Percentiles rank a stretch among this genome's conserved stretches.
These are phyloP conservation scores for Brachionus manjavacas DNA, from an alignment of 1,140 invertebrate species.

Conservation along the genomic window DNA sequence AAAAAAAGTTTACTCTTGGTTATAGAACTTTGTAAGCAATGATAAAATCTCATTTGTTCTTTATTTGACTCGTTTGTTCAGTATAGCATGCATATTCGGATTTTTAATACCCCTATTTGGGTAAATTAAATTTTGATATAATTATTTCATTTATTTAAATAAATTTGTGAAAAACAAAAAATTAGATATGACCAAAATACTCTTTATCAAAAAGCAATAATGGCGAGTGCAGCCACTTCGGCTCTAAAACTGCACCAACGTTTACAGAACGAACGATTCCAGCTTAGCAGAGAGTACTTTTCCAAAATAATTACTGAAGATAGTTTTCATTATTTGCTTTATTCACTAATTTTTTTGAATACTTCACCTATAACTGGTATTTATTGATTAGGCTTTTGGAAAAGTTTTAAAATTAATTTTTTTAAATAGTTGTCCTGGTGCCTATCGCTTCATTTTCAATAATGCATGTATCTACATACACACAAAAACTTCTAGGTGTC, in stretches of 20 bases:
- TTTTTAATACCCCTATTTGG: slow-evolving; percentile 82
- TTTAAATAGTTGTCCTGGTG: slow-evolving; percentile 71
- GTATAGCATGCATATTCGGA: slow-evolving; percentile 72
- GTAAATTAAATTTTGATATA: slow-evolving; percentile 63
- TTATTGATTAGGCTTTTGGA: slow-evolving; percentile 51
- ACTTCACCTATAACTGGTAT: slow-evolving; percentile 79
- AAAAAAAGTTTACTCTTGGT: not conserved
- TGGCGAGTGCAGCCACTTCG: slow-evolving; percentile 85
- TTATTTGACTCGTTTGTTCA: slow-evolving; percentile 74
- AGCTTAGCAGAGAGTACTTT: slow-evolving; percentile 74
- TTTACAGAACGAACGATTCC: slow-evolving; percentile 67
- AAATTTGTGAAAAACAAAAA: no score
- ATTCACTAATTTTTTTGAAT: slow-evolving; percentile 85
- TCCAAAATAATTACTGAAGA: slow-evolving; percentile 76
- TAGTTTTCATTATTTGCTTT: slow-evolving; percentile 91
- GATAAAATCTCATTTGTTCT: slow-evolving; percentile 79
- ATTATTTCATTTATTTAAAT: no score
- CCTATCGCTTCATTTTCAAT: slow-evolving; percentile 83
- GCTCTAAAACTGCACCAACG: slow-evolving; percentile 87
- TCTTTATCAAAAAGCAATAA: slow-evolving; percentile 76
- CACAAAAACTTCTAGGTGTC: slow-evolving; percentile 78
- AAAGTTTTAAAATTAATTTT: slow-evolving; percentile 40
- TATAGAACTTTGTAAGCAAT: slow-evolving; percentile 63
- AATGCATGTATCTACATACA: slow-evolving; percentile 82
- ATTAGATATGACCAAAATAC: slow-evolving; percentile 34